phyloP scores from a whole-genome alignment of 1,140 invertebrate species.

The Lepidurus apus region DNA sequence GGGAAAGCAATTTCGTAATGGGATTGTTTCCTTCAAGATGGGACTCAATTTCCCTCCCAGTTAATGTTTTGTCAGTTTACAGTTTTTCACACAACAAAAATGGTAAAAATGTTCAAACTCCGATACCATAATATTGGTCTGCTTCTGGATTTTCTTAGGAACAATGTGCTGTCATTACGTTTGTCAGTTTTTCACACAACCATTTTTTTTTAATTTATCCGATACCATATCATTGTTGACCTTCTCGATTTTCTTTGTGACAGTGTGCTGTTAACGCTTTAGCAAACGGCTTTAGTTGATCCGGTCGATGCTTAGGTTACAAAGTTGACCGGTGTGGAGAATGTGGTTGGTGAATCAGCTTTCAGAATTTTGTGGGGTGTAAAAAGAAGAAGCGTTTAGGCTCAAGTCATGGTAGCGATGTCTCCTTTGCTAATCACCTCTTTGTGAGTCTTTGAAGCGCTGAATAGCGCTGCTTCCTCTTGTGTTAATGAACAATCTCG shows the following conservation, averaged over 20 bases:
- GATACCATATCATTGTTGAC: background rate
- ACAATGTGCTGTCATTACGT: background rate
- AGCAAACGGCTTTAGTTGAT: background rate
- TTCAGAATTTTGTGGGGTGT: background rate
- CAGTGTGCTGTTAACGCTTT: background rate
- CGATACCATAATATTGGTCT: background rate
- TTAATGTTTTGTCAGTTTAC: background rate
- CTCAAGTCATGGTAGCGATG: background rate
- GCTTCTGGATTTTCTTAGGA: background rate
- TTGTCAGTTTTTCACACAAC: background rate
- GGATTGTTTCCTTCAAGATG: background rate
- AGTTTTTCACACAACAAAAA: no score
- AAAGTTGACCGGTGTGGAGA: background rate
- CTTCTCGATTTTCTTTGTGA: background rate
- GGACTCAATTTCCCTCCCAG: background rate
- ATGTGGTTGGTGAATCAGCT: background rate
- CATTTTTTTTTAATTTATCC: background rate
- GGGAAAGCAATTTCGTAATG: constrained; percentile 7
- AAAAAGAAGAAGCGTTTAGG: background rate
- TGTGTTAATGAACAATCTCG: constrained; percentile 4
- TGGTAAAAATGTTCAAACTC: no score
- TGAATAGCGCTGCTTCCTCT: constrained; percentile 11
- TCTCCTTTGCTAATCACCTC: constrained; percentile 21
- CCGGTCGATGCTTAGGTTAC: background rate
- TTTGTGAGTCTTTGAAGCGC: constrained; percentile 11